Conservation (phyloP, 2,888 invertebrate species). For the Hymenopus coronatus region DNA sequence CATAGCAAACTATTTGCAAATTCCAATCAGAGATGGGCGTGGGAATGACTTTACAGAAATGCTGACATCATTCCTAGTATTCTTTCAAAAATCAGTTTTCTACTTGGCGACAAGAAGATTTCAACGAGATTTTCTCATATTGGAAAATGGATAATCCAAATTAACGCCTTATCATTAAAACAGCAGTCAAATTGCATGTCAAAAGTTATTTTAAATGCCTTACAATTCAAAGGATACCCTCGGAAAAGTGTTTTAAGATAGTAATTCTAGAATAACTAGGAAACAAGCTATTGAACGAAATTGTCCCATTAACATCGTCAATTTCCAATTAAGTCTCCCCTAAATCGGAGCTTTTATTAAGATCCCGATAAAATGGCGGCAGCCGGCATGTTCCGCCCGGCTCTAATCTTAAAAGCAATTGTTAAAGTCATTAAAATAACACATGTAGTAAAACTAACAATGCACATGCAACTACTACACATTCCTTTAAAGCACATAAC, state of each 20-base stretch:
- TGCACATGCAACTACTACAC: neutral
- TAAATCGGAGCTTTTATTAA: neutral
- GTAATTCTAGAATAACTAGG: neutral
- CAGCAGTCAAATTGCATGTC: no score
- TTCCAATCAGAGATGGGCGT: no score
- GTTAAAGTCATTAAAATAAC: neutral
- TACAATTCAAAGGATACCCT: no score
- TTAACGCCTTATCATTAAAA: no score
- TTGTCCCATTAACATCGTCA: neutral
- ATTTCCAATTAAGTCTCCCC: neutral
- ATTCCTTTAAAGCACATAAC: neutral
- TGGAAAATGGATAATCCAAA: no score
- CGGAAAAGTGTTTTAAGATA: neutral
- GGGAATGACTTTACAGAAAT: no score
- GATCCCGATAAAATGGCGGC: slow-evolving; percentile 36
- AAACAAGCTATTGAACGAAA: neutral
- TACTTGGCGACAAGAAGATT: no score
- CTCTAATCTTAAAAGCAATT: neutral
- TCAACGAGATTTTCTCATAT: no score
- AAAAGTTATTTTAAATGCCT: no score
- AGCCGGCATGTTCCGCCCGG: slow-evolving; percentile 33
- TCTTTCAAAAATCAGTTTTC: no score
- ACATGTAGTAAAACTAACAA: neutral
- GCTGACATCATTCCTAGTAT: no score
- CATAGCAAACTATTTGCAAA: no score